Base-by-base conservation (phyloP, 2,113 vertebrate species). In the Saccopteryx bilineata region DNA sequence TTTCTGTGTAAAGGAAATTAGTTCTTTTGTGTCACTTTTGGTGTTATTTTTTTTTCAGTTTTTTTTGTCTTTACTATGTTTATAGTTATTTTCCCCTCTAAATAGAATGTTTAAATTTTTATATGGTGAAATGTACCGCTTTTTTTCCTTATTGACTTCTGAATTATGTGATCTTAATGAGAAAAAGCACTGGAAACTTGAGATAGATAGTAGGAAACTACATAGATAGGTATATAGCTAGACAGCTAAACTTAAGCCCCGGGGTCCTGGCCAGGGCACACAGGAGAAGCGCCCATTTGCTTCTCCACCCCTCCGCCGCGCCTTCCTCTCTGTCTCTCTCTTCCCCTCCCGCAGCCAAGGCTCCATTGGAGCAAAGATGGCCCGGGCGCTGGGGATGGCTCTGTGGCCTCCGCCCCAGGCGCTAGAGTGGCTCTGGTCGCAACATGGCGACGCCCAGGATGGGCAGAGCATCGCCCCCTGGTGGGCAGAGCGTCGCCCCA, bases 81-180 rank as follows among this genome's bases (percentile, higher is more conserved):
- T 87, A 15, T 63, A 90, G 17, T 88, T 75, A 78, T 58, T 69
- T 65, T 68, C n/a, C 5, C 15, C 33, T 54, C n/a, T 72, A 66
- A 63, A 63, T 24, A 65, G 76, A 87, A 71, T 21, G 28, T 81
- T 93, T 87, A 81, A 48, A 76, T 48, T 92, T 87, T 93, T 52
- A 72, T 48, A n/a, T 92, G 7, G 26, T 81, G 58, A 89, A 86
- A 39, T 93, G 21, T 54, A 60, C 63, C 23, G 48, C 5, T 19
- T 93, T 75, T 91, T 91, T 75, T 68, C 26, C 33, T 83, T 69
- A 71, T 17, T 87, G 39, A 4, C 11, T 93, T 90, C 50, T 81
- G 54, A 72, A 93, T 88, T 93, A 12, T 87, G 24, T 71, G 31
- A 56, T 68, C 56, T 68, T 97, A 61, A 48, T 91, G 78, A 82